Percentiles rank a stretch among this genome's conserved stretches.
Conservation (phyloP, 2,113 vertebrate species). For the Phaethornis superciliosus region DNA sequence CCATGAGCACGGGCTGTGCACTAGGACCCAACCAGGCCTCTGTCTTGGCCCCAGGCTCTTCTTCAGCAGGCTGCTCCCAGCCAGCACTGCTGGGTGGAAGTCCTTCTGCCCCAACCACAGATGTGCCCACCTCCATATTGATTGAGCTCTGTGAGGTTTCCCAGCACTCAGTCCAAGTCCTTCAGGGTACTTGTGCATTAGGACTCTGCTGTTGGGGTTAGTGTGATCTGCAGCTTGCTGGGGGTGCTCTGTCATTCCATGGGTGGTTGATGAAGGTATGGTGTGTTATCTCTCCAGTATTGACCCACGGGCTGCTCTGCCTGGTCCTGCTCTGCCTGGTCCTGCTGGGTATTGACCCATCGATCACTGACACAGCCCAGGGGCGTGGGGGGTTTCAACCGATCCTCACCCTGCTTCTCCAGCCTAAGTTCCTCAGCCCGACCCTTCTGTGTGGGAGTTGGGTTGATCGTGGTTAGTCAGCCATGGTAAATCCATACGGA, state of each 20-base stretch:
- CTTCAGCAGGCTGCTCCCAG: too few species aligned
- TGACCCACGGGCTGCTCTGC: neutral
- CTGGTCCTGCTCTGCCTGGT: neutral
- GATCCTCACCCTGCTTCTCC: neutral
- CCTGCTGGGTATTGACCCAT: neutral
- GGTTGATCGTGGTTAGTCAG: neutral
- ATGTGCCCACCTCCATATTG: fast-evolving
- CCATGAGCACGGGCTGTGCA: neutral
- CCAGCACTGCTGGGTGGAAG: fast-evolving
- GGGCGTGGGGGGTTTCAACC: neutral
- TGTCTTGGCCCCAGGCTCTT: neutral
- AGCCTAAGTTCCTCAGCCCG: fast-evolving
- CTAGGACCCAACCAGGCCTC: fast-evolving
- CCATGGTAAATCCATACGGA: fast-evolving
- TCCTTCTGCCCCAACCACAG: neutral
- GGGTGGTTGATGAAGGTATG: neutral
- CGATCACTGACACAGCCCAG: neutral
- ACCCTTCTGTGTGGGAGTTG: fast-evolving
- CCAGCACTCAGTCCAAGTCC: neutral
- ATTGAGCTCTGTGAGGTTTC: neutral
- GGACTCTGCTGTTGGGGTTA: neutral
- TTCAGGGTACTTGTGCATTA: neutral
- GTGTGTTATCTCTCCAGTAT: fast-evolving
- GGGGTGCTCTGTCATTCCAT: fast-evolving
- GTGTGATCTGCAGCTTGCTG: neutral